Conservation (phyloP, 2,888 invertebrate species). For the Dasypolia templi region DNA sequence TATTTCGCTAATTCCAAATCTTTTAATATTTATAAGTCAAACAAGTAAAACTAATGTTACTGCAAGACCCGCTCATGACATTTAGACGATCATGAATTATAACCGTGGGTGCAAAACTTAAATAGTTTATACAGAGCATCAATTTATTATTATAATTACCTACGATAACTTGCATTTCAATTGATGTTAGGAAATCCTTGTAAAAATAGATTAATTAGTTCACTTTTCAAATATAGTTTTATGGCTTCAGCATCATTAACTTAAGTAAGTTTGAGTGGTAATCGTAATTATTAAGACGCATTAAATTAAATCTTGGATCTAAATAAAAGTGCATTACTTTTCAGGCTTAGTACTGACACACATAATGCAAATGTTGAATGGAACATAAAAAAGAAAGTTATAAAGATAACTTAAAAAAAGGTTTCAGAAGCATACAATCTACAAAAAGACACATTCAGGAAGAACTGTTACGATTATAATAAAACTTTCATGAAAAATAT, state of each 20-base stretch:
- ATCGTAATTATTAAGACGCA: background rate
- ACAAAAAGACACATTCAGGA: background rate
- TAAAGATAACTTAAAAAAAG: background rate
- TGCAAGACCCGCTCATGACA: constrained; percentile 36
- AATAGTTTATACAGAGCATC: constrained; percentile 35
- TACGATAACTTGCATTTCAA: constrained; percentile 27
- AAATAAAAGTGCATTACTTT: too few relatives aligned
- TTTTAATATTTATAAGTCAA: constrained; percentile 31
- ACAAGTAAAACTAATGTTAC: constrained; percentile 33
- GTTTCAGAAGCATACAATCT: too few relatives aligned
- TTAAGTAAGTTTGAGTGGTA: background rate
- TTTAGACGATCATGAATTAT: constrained; percentile 37
- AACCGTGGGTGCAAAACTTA: constrained; percentile 27
- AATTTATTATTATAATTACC: constrained; percentile 43
- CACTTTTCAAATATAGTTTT: constrained; percentile 6
- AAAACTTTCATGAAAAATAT: too few relatives aligned
- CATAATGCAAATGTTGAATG: background rate
- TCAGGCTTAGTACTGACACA: background rate
- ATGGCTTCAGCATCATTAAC: background rate
- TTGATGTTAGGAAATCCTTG: constrained; percentile 30
- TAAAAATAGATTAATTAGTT: constrained; percentile 30
- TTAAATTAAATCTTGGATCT: background rate
- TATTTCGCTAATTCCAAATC: constrained; percentile 28
- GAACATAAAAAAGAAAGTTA: background rate
- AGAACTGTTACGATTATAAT: too few relatives aligned